Evolutionary conservation across 2,888 invertebrate species (phyloP), one percentile per base, ranked within the genome.

Genomic region (Ormia ochracea): DNA sequence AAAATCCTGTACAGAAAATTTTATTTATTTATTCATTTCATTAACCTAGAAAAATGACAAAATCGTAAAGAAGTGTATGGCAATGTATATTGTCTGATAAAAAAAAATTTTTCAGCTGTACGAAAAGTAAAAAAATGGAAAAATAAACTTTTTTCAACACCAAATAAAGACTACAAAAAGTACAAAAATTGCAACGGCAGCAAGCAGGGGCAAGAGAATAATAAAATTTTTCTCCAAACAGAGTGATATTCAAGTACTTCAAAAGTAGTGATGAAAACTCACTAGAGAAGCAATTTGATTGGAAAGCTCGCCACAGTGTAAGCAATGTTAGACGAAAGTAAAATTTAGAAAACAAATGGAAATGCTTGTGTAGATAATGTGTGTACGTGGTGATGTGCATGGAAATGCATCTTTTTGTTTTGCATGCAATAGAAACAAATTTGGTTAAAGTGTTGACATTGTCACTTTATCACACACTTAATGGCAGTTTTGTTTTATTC

Each of bases 241-340:
- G 38, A 52, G 31, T 52, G 52, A 77, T 70, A 66, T 59, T 66
- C 17, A 78, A 74, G 28, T 72, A 58, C 56, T 75, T 50, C 45
- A 54, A 69, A 52, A 68, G 50, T 74, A 56, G 56, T 73, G 81
- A 74, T 59, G 77, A 72, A 70, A 72, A 43, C 56, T 72, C 65
- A 63, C 72, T 80, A 48, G 76, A 76, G 78, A 85, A 86, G 83
- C 83, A 82, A 87, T 86, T 87, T 87, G 87, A 87, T 87, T 87
- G 86, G 85, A 87, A 87, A 87, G 85, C 81, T 66, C 85, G 84
- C 52, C 85, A 83, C 83, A 85, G 85, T 85, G 84, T 84, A 86
- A 85, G 83, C 82, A 81, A 82, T 65, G 41, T 77, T 52, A 72
- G 43, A 54, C 58, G 66, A 65, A 36, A 63, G 17, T 31, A 7